These are phyloP conservation scores for Scylla paramamosain DNA, from an alignment of 1,140 invertebrate genomes.

Conservation along the genomic window DNA sequence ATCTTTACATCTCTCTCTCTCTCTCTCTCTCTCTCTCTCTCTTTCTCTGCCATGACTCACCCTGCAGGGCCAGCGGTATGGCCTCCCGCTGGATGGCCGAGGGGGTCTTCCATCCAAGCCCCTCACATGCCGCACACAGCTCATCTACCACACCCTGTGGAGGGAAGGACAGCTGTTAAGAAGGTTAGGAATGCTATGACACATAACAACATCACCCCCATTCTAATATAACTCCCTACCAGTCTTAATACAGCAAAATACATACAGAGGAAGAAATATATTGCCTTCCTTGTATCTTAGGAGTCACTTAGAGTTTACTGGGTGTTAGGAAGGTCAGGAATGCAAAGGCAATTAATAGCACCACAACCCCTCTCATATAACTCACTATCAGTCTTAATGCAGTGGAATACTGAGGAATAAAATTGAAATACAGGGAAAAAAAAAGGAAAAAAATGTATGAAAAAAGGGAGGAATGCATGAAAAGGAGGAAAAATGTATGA, in stretches of 20 bases:
- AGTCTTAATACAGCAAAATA: neutral
- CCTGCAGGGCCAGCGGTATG: slow-evolving; percentile 93
- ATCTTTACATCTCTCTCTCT: too few relatives aligned
- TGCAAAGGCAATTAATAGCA: too few relatives aligned
- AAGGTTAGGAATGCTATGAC: neutral
- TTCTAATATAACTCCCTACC: neutral
- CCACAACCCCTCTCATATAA: too few relatives aligned
- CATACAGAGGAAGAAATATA: too few relatives aligned
- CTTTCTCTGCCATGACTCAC: slow-evolving; percentile 79
- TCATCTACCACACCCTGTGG: slow-evolving; percentile 93
- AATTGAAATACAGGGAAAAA: too few relatives aligned
- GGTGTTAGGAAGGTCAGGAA: too few relatives aligned
- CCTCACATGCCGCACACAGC: slow-evolving; percentile 93
- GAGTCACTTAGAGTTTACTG: too few relatives aligned
- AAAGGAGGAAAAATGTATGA: neutral
- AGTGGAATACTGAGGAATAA: too few relatives aligned
- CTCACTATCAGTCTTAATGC: too few relatives aligned
- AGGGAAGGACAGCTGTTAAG: neutral
- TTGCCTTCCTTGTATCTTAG: too few relatives aligned
- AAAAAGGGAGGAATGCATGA: neutral
- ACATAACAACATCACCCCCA: neutral
- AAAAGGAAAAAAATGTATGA: neutral
- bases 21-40: too few relatives aligned
- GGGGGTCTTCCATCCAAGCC: slow-evolving; percentile 95
- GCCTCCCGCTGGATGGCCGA: slow-evolving; percentile 97